These are phyloP conservation scores for Gobio occitaniae DNA, from an alignment of 2,797 vertebrate genomes.

Conservation along the genomic window DNA sequence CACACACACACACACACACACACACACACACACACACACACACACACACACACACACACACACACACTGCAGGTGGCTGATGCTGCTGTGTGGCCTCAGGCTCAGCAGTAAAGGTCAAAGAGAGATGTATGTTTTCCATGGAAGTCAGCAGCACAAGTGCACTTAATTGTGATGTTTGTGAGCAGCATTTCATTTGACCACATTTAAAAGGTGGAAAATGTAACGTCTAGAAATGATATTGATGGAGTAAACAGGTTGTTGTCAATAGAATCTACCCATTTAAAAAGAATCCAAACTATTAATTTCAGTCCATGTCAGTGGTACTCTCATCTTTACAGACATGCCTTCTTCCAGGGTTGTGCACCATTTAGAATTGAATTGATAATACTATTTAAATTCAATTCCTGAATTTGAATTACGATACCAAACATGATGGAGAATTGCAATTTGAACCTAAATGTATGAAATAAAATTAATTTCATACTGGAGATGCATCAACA, in stretches of 20 bases:
- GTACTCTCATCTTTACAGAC: background rate
- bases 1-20: constrained; percentile 36
- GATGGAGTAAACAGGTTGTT: background rate
- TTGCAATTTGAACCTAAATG: too few relatives aligned
- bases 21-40: constrained; percentile 36
- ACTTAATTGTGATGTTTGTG: constrained; percentile 16
- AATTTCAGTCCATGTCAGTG: background rate
- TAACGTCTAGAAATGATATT: background rate
- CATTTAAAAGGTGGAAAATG: background rate
- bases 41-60: constrained; percentile 35
- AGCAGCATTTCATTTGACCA: background rate
- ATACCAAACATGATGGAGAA: background rate
- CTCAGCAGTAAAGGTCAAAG: constrained; percentile 46
- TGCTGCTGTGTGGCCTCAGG: constrained; percentile 30
- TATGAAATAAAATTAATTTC: too few relatives aligned
- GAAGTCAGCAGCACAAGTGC: background rate
- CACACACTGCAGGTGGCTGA: constrained; percentile 33
- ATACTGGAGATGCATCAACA: too few relatives aligned
- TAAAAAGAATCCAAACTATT: background rate
- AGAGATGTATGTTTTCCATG: constrained; percentile 28
- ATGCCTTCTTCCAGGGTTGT: background rate
- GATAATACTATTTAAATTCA: background rate
- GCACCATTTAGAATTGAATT: background rate
- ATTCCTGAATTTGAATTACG: background rate
- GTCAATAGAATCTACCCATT: background rate